Evolutionary conservation across 2,888 invertebrate genomes (phyloP).

Genomic region (Buathra laborator): DNA sequence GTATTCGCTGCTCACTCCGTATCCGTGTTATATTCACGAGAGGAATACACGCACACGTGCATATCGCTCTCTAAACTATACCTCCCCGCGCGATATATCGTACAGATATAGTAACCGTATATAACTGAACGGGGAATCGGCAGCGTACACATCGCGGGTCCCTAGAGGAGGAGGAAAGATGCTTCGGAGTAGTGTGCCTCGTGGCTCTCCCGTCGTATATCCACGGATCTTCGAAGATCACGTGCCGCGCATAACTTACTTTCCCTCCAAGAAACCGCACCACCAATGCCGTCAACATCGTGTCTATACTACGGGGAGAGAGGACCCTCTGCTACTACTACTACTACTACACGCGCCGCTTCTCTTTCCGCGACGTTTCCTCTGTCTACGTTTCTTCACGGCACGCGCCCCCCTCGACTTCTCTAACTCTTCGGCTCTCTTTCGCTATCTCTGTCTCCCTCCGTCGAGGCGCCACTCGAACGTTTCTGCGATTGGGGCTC

Average conservation of each 20-base stretch:
- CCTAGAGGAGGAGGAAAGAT: conserved; percentile 70
- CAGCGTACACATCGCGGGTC: conserved; percentile 13
- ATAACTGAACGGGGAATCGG: conserved; percentile 12
- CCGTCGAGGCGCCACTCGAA: background rate
- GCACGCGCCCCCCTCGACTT: conserved; percentile 67
- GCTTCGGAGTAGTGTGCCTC: conserved; percentile 66
- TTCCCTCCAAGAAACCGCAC: conserved; percentile 75
- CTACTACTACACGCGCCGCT: background rate
- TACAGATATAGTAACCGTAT: conserved; percentile 1
- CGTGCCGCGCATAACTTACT: conserved; percentile 83
- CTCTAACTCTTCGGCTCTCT: conserved; percentile 17
- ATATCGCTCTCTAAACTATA: background rate
- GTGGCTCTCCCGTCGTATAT: conserved; percentile 68
- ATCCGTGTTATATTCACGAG: background rate
- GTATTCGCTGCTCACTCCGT: background rate
- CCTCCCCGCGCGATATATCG: background rate
- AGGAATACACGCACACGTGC: background rate
- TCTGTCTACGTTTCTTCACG: conserved; percentile 16
- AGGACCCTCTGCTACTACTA: background rate
- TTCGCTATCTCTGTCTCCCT: conserved; percentile 27
- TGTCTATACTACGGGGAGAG: conserved; percentile 68
- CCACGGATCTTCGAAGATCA: conserved; percentile 80
- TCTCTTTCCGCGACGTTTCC: background rate
- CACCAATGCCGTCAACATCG: conserved; percentile 59
- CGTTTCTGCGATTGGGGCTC: conserved; percentile 1